These are phyloP conservation scores for Suricata suricatta DNA, from an alignment of 2,113 vertebrate species.

Conservation along the genomic window DNA sequence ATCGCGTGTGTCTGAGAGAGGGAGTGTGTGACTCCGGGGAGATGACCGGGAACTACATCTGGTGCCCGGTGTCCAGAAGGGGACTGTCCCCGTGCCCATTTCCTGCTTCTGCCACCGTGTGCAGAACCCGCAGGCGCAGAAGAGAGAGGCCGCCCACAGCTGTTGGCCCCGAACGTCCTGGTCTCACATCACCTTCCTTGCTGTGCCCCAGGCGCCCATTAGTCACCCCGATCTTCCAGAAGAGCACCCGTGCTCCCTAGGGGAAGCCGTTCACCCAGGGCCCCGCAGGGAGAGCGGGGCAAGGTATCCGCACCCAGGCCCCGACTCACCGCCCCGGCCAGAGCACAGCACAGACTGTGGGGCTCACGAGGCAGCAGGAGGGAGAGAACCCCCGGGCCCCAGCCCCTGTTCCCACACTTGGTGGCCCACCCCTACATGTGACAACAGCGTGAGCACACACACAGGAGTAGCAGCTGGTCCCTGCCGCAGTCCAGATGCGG, in stretches of 20 bases:
- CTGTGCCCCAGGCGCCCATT: rapidly evolving
- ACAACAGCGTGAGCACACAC: neutral
- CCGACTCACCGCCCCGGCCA: rapidly evolving
- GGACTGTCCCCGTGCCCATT: neutral
- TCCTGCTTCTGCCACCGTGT: neutral
- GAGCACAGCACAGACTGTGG: neutral
- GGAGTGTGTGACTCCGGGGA: rapidly evolving
- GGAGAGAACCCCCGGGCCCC: neutral
- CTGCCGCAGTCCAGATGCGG: conserved; percentile 59
- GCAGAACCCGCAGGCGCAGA: too few relatives aligned
- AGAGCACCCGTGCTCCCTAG: rapidly evolving
- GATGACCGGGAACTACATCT: neutral
- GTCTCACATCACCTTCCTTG: neutral
- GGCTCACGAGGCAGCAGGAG: rapidly evolving
- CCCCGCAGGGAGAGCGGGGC: neutral
- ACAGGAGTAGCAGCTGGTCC: conserved; percentile 45
- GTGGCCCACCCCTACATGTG: neutral
- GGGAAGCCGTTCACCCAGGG: neutral
- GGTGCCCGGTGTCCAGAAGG: neutral
- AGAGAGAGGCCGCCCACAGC: rapidly evolving
- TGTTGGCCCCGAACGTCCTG: rapidly evolving
- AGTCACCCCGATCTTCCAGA: neutral
- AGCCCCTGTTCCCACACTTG: neutral
- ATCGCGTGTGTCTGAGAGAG: neutral
- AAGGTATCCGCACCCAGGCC: neutral